Conservation (phyloP, 2,797 vertebrate genomes). For the Picus viridis region DNA sequence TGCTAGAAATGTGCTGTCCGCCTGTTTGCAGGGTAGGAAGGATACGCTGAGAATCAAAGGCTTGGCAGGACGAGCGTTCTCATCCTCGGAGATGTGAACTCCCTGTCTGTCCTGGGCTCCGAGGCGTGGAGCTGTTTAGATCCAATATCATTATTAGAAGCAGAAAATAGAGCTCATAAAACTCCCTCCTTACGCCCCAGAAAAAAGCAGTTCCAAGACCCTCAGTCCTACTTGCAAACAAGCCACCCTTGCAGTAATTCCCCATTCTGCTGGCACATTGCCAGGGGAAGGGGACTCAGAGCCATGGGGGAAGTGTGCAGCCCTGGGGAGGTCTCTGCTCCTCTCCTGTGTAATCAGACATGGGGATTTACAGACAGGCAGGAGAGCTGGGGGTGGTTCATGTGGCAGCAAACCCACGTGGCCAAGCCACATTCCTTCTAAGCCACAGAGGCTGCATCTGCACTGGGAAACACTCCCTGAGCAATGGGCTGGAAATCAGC, state of each 20-base stretch:
- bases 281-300: background rate
- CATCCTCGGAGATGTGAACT: background rate
- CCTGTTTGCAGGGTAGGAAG: slow-evolving; percentile 46
- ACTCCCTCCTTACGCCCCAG: slow-evolving; percentile 10
- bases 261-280: background rate
- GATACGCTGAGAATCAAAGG: slow-evolving; percentile 41
- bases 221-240: background rate
- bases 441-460: background rate
- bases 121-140: slow-evolving; percentile 6
- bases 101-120: slow-evolving; percentile 12
- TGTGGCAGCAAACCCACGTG: fast-evolving
- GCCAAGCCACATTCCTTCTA: fast-evolving
- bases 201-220: slow-evolving; percentile 10
- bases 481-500: background rate
- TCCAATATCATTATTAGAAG: slow-evolving; percentile 46
- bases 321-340: background rate
- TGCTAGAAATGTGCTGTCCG: slow-evolving; percentile 53
- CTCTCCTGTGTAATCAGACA: background rate
- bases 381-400: background rate
- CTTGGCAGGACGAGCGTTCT: slow-evolving; percentile 55
- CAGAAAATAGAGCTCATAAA: slow-evolving; percentile 52
- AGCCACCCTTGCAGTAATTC: background rate
- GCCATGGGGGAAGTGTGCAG: background rate
- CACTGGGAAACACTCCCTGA: background rate
- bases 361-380: background rate